phyloP scores from a whole-genome alignment of 2,113 vertebrate species.

The Pterocles orientalis region DNA sequence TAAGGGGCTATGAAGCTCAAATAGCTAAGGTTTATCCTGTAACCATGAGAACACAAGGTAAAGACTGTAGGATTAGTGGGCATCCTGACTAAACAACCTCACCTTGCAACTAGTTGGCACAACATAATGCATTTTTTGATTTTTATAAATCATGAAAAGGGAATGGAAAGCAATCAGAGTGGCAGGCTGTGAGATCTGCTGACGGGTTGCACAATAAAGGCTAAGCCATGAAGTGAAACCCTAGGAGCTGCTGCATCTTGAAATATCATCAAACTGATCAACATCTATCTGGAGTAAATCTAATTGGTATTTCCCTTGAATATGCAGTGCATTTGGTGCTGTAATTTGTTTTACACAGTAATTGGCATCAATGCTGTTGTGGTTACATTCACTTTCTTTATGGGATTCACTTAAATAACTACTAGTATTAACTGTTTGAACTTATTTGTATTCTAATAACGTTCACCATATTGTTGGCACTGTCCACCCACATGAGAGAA shows the following conservation, averaged over 20 bases:
- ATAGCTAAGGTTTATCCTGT: not conserved
- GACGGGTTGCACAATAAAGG: not conserved
- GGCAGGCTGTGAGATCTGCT: not conserved
- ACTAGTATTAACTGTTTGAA: not conserved
- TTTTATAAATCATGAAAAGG: not conserved
- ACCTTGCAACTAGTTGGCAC: not conserved
- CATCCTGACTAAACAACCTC: not conserved
- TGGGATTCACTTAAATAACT: not conserved
- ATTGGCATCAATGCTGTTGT: not conserved
- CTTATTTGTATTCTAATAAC: not conserved
- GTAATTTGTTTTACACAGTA: not conserved
- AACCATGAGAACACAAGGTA: not conserved
- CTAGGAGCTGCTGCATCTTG: not conserved
- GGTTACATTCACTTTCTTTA: not conserved
- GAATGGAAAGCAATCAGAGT: not conserved
- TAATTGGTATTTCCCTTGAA: not conserved
- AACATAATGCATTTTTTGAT: not conserved
- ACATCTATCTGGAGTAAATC: not conserved
- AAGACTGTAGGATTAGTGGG: not conserved
- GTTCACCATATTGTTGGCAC: not conserved
- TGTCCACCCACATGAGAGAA: not conserved
- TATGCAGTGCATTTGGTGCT: not conserved
- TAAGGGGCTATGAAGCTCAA: not conserved
- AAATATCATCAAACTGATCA: not conserved
- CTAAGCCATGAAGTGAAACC: not conserved